phyloP scores from a whole-genome alignment of 2,888 invertebrate species.

The Ceriagrion tenellum region DNA sequence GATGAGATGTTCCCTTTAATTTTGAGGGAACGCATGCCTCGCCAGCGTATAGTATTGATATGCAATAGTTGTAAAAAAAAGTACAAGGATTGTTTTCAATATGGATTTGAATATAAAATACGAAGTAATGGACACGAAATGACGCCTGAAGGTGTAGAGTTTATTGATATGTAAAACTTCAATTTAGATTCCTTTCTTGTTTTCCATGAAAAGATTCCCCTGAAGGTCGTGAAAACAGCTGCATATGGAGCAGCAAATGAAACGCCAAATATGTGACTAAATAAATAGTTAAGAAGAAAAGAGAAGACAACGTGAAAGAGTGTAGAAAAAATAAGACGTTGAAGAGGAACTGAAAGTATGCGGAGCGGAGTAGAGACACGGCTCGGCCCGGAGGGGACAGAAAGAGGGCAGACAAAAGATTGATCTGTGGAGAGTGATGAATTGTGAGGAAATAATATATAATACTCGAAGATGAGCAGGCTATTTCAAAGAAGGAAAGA shows the following conservation, averaged over 20 bases:
- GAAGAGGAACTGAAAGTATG: not conserved
- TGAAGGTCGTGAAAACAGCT: not conserved
- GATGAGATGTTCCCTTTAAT: no score
- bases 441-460: constrained; percentile 33
- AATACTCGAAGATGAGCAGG: not conserved
- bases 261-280: not conserved
- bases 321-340: not conserved
- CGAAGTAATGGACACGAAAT: no score
- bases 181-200: no score
- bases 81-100: no score
- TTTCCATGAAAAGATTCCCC: not conserved
- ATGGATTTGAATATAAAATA: no score
- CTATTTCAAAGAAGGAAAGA: not conserved
- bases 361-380: not conserved
- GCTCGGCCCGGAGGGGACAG: not conserved
- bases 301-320: not conserved
- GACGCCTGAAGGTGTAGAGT: no score
- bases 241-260: not conserved
- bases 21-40: no score
- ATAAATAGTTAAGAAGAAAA: not conserved
- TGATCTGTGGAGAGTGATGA: constrained; percentile 22
- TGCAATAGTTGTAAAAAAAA: no score
- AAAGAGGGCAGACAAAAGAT: not conserved
- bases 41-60: no score
- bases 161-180: no score